Evolutionary conservation across 2,797 vertebrate species (phyloP).

Genomic region (Manis pentadactyla): DNA sequence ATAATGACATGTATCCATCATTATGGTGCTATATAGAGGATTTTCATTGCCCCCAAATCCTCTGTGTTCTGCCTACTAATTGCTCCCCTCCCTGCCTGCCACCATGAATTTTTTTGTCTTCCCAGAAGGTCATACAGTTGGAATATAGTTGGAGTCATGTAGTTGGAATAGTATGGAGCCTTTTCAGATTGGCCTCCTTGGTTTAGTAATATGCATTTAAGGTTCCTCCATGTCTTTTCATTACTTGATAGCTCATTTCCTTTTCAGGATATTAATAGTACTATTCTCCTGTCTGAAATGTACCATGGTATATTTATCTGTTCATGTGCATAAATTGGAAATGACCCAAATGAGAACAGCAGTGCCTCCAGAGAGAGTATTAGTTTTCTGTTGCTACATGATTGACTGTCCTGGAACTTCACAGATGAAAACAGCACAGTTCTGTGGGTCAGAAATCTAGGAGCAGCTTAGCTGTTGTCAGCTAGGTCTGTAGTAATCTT

Average conservation of each 20-base stretch:
- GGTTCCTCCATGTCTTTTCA: not conserved
- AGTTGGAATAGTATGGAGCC: not conserved
- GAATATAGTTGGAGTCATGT: not conserved
- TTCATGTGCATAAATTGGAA: not conserved
- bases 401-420: not conserved
- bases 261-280: not conserved
- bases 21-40: not conserved
- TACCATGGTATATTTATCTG: not conserved
- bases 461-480: no score
- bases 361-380: not conserved
- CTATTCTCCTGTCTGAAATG: not conserved
- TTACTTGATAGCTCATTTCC: not conserved
- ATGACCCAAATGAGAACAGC: not conserved
- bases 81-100: not conserved
- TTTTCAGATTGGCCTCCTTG: not conserved
- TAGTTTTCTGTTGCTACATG: not conserved
- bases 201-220: not conserved
- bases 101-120: not conserved
- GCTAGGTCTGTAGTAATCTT: no score
- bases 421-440: not conserved
- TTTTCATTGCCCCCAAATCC: not conserved
- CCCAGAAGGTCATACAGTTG: not conserved
- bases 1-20: not conserved
- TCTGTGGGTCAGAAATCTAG: not conserved
- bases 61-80: conserved; percentile 22